A percentile compares a stretch with the other conserved stretches of the same genome.
These are phyloP conservation scores for Drosophila ananassae DNA, from an alignment of 1,140 invertebrate genomes.

Conservation along the genomic window DNA sequence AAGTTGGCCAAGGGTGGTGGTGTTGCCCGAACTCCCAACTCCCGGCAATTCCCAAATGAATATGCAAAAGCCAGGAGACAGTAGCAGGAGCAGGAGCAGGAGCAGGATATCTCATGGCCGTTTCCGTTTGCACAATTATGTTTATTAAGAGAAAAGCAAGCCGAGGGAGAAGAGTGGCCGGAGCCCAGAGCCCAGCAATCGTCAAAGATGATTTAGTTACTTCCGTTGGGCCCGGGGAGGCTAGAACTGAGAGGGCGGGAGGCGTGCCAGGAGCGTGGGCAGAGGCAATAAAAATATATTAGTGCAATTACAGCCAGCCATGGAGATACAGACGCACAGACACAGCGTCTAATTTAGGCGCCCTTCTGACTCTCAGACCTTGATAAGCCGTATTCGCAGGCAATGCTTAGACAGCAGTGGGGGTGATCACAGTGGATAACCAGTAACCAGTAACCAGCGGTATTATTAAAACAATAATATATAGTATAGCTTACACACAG, in stretches of 20 bases:
- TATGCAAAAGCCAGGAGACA: constrained; percentile 66
- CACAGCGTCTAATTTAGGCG: constrained; percentile 67
- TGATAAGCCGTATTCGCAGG: constrained; percentile 21
- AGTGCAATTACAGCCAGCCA: constrained; percentile 77
- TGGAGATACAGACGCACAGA: constrained; percentile 24
- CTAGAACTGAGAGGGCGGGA: neutral
- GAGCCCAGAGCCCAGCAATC: constrained; percentile 55
- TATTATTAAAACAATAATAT: constrained; percentile 19
- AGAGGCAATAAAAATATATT: constrained; percentile 80
- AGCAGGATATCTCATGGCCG: constrained; percentile 76
- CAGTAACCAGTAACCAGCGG: neutral
- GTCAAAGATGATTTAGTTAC: constrained; percentile 82
- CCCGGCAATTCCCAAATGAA: constrained; percentile 74
- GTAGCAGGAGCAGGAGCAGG: neutral
- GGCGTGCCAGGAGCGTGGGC: constrained; percentile 30
- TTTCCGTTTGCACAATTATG: constrained; percentile 81
- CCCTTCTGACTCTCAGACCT: constrained; percentile 25
- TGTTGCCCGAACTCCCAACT: constrained; percentile 1
- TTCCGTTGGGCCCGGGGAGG: constrained; percentile 47
- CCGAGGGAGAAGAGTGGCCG: neutral
- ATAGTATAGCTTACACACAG: neutral
- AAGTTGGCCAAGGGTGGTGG: constrained; percentile 60
- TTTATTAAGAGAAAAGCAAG: constrained; percentile 71
- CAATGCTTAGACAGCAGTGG: neutral
- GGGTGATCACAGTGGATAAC: neutral